Base-by-base conservation (phyloP, 2,113 vertebrate species). In the Eupsittula cactorum region DNA sequence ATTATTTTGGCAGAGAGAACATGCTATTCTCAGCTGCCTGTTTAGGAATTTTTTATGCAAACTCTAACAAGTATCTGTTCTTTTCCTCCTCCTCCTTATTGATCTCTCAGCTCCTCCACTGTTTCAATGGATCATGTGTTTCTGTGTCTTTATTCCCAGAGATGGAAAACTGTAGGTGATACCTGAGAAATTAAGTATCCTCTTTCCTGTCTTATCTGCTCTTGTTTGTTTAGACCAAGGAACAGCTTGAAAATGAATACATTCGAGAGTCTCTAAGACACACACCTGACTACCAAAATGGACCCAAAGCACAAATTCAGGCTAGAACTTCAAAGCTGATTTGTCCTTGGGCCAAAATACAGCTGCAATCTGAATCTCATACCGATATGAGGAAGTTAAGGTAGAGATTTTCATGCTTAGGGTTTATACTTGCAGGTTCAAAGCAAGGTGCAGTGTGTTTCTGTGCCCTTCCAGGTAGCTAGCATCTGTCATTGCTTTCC, bases 1-100 rank as follows among this genome's bases (percentile, higher is more conserved):
- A 77, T 82, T 82, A 67, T 86, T 95, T 95, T 93, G 84, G 77
- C 92, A 92, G 65, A 82, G 33, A 73, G 39, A 91, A 59, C 31
- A 46, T 1, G 0, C 42, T 93, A 49, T 37, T 92, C 42, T 96
- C 80, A 76, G 82, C 68, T 82, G 35, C 67, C 81, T 87, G 4
- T 79, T 95, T 94, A 86, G 81, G 37, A 90, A 79, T 52, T n/a
- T 29, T 93, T 88, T 74, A 63, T 84, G 64, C 68, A 86, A 71
- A 86, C 57, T 57, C 37, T 65, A 93, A 79, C 23, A 89, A 95
- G 50, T 50, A 41, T 91, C 55, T 86, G 35, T 89, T 78, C 69
- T 80, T 53, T 89, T 89, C 80, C 33, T 10, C 9, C 70, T 8
- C n/a, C 35, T 89, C 29, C 27, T 75, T 78, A 75, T 10, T 62